Percentiles rank a stretch among this genome's conserved stretches.
Evolutionary conservation across 2,888 invertebrate species (phyloP).

Genomic region (Phyllotreta cruciferae): DNA sequence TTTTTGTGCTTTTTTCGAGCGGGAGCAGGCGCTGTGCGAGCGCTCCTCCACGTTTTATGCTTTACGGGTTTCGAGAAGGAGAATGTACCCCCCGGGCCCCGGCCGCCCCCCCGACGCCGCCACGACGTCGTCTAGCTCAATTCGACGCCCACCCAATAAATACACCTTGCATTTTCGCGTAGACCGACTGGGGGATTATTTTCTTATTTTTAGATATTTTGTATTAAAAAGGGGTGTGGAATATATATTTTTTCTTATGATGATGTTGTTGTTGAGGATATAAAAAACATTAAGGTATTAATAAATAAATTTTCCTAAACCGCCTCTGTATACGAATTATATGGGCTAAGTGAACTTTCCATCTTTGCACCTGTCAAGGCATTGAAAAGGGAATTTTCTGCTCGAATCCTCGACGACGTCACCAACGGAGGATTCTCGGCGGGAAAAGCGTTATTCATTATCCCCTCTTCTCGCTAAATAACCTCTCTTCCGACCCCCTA

Average conservation of each 20-base stretch:
- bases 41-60: slow-evolving; percentile 34
- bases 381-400: slow-evolving; percentile 16
- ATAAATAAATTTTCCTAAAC: too few species aligned
- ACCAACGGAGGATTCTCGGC: slow-evolving; percentile 15
- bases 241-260: too few species aligned
- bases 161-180: slow-evolving; percentile 49
- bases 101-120: slow-evolving; percentile 30
- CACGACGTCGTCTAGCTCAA: slow-evolving; percentile 42
- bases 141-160: slow-evolving; percentile 54
- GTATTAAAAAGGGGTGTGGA: too few species aligned
- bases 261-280: too few species aligned
- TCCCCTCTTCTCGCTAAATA: slow-evolving; percentile 18
- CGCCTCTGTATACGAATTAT: too few species aligned
- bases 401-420: slow-evolving; percentile 20
- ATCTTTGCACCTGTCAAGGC: slow-evolving; percentile 18
- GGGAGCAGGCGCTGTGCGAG: slow-evolving; percentile 36
- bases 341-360: slow-evolving; percentile 11
- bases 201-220: slow-evolving; percentile 20
- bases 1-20: slow-evolving; percentile 55
- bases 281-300: too few species aligned
- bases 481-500: slow-evolving; percentile 16
- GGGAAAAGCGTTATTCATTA: slow-evolving; percentile 32
- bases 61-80: slow-evolving; percentile 31
- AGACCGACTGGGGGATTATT: slow-evolving; percentile 31
- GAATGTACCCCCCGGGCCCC: slow-evolving; percentile 9